These are phyloP conservation scores for Pristionchus pacificus DNA, from an alignment of 1,140 invertebrate species.

Conservation along the genomic window DNA sequence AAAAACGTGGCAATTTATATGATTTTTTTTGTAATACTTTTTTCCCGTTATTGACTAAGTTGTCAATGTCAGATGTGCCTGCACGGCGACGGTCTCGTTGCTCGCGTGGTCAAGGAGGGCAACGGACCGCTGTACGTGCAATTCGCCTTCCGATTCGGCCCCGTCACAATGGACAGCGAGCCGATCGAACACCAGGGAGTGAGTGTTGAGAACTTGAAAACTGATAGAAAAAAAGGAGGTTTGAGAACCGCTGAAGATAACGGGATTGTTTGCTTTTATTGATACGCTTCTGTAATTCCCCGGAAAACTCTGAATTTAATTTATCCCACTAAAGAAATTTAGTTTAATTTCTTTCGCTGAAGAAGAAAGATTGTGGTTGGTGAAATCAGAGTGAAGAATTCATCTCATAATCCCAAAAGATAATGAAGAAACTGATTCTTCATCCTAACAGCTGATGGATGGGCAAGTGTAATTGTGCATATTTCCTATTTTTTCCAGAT, in stretches of 20 bases:
- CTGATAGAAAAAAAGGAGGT: background rate
- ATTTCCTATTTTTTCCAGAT: conserved; percentile 29
- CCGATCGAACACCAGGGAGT: conserved; percentile 32
- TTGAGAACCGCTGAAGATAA: background rate
- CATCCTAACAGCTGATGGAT: too few relatives aligned
- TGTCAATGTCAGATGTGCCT: background rate
- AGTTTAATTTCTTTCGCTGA: conserved; percentile 4
- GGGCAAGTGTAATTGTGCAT: too few relatives aligned
- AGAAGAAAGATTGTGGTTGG: background rate
- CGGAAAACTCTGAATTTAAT: too few relatives aligned
- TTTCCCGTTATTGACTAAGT: too few relatives aligned
- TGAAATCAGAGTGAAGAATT: too few relatives aligned
- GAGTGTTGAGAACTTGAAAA: background rate
- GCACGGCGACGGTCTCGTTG: background rate
- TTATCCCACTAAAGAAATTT: too few relatives aligned
- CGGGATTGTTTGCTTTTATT: background rate
- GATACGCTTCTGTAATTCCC: too few relatives aligned
- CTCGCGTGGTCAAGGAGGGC: background rate
- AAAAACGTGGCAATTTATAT: too few relatives aligned
- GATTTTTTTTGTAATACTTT: too few relatives aligned
- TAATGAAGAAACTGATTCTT: too few relatives aligned
- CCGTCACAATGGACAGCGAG: conserved; percentile 22
- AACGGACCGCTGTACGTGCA: background rate
- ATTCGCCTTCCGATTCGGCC: conserved; percentile 29
- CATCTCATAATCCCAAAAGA: too few relatives aligned